Percentiles rank a stretch among this genome's conserved stretches.
Evolutionary conservation across 92 coral and sea anemone species (phyloP).

Genomic region (Heteractis magnifica): DNA sequence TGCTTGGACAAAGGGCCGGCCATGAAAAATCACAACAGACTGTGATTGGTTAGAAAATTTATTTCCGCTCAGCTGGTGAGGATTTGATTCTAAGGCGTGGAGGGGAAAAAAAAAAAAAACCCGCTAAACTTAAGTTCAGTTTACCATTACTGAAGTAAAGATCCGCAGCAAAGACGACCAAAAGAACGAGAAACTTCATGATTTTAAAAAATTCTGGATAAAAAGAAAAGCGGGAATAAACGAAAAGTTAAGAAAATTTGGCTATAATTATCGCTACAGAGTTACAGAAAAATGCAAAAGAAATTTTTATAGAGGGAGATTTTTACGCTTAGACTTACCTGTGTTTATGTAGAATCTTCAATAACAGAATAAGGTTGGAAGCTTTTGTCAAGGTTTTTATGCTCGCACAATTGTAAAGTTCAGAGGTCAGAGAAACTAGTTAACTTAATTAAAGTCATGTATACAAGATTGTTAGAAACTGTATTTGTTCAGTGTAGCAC

Average conservation of each 20-base stretch:
- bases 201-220: not conserved
- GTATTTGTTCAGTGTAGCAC: too few relatives aligned
- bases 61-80: too few relatives aligned
- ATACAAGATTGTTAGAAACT: too few relatives aligned
- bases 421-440: not conserved
- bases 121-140: not conserved
- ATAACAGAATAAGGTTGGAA: not conserved
- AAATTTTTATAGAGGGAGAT: not conserved
- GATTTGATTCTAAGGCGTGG: not conserved
- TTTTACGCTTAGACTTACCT: not conserved
- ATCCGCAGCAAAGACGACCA: slow-evolving; percentile 3
- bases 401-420: not conserved
- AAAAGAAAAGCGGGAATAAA: not conserved
- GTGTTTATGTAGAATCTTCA: not conserved
- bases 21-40: too few relatives aligned
- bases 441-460: not conserved
- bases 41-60: too few relatives aligned
- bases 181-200: not conserved
- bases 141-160: not conserved
- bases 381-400: not conserved
- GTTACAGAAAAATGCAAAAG: not conserved
- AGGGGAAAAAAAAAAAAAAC: not conserved
- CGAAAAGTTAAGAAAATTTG: not conserved
- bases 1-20: too few relatives aligned
- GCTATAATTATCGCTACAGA: too few relatives aligned